Conservation (phyloP, 2,888 invertebrate genomes). For the Drosophila borborema region DNA sequence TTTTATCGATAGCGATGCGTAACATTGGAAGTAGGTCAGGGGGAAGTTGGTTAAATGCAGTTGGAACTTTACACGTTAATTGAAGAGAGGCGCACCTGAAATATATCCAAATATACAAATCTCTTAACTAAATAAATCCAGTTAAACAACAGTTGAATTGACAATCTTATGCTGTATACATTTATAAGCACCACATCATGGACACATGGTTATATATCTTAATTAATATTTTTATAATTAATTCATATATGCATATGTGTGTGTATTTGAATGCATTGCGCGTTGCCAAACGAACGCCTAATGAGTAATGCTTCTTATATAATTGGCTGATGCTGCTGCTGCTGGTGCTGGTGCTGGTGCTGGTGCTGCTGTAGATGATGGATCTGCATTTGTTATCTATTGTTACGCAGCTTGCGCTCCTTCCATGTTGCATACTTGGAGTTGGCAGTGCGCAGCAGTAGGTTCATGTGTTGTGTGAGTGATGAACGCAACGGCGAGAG, state of each 20-base stretch:
- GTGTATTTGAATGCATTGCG: slow-evolving; percentile 38
- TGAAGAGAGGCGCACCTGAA: neutral
- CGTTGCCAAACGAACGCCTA: slow-evolving; percentile 14
- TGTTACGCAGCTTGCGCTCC: slow-evolving; percentile 88
- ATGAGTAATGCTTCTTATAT: slow-evolving; percentile 23
- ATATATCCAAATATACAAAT: neutral
- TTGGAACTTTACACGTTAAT: slow-evolving; percentile 28
- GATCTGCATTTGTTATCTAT: slow-evolving; percentile 80
- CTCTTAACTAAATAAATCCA: neutral
- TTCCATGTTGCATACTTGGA: slow-evolving; percentile 95
- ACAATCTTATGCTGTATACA: slow-evolving; percentile 18
- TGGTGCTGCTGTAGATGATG: slow-evolving; percentile 20
- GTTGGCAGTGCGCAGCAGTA: slow-evolving; percentile 93
- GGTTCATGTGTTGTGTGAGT: slow-evolving; percentile 94
- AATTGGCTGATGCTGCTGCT: slow-evolving; percentile 14
- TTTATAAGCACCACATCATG: slow-evolving; percentile 44
- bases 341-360: slow-evolving; percentile 21
- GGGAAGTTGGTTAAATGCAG: slow-evolving; percentile 55
- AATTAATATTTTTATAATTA: slow-evolving; percentile 11
- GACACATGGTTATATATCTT: slow-evolving; percentile 27
- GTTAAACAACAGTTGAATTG: neutral
- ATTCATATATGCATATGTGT: slow-evolving; percentile 26
- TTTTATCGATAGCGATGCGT: slow-evolving; percentile 7
- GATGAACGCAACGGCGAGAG: slow-evolving; percentile 92
- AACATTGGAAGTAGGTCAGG: slow-evolving; percentile 31